Base-by-base conservation (phyloP, 1,140 invertebrate genomes). In the Drosophila grimshawi region DNA sequence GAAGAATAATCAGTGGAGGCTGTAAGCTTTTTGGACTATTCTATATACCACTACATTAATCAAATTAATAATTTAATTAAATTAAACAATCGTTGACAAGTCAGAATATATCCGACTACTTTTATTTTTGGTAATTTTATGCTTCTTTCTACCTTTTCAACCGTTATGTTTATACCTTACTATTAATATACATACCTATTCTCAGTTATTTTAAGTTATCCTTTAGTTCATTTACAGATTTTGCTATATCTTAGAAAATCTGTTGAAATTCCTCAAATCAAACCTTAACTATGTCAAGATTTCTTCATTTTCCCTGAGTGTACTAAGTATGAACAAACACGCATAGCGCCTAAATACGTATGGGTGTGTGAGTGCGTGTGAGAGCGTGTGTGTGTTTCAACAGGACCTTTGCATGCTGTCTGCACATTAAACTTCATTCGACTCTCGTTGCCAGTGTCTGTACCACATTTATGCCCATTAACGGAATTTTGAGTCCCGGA, bases 381-480 rank as follows among this genome's bases (percentile, higher is more conserved):
- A 30, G 27, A 41, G 4, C 19, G 55, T 46, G 27, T 65, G 32
- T 32, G 37, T 57, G 39, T 39, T 32, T 39, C 19, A 32, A 5
- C 11, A 46, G 55, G 27, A 11, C 5, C 33, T 10, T 68, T 48
- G 64, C 43, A 37, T 68, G 70, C 56, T 61, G 56, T 29, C 39
- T 39, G 48, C 51, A 57, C 69, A 76, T 82, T 86, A 68, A 80
- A 88, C 72, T 80, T 82, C 67, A 86, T 86, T 86, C 67, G 79
- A 55, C 43, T 57, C 68, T 70, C 82, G 72, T 86, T 82, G 79
- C 55, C 83, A 72, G 64, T 68, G 71, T 68, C 65, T 86, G 79
- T 80, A 68, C 80, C 78, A 78, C 85, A 88, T 73, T 88, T 89
- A 78, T 83, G 80, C 51, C 74, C 85, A 89, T 89, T 89, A 89